These are phyloP conservation scores for Carcina quercana DNA, from an alignment of 2,888 invertebrate genomes.

Conservation along the genomic window DNA sequence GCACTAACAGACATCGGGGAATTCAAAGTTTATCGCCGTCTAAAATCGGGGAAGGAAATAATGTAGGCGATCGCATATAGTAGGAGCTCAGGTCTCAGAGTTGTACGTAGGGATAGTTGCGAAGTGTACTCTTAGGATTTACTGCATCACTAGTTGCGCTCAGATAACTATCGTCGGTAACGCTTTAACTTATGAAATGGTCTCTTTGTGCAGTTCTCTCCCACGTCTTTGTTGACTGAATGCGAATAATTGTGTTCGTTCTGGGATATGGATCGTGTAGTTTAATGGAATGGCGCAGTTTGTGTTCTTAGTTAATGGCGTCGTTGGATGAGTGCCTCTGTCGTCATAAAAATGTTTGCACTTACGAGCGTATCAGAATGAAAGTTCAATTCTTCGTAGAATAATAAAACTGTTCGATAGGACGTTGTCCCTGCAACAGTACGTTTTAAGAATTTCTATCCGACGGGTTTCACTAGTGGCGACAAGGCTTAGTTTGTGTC, in stretches of 20 bases:
- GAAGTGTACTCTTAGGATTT: conserved; percentile 56
- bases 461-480: conserved; percentile 63
- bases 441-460: conserved; percentile 50
- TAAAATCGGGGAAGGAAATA: conserved; percentile 33
- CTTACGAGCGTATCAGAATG: conserved; percentile 12
- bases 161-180: conserved; percentile 56
- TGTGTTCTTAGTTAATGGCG: conserved; percentile 60
- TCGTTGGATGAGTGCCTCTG: conserved; percentile 37
- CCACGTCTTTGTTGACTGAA: conserved; percentile 54
- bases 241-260: conserved; percentile 58
- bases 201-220: conserved; percentile 45
- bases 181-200: conserved; percentile 62
- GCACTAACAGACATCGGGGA: conserved; percentile 11
- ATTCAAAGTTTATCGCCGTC: conserved; percentile 20
- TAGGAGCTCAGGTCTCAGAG: conserved; percentile 37
- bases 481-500: conserved; percentile 66
- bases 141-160: conserved; percentile 63
- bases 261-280: conserved; percentile 49
- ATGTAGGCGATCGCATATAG: conserved; percentile 35
- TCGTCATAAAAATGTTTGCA: conserved; percentile 39
- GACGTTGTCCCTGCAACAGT: no score
- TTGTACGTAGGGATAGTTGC: conserved; percentile 46
- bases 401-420: no score
- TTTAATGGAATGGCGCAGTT: conserved; percentile 53
- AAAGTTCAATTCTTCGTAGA: conserved; percentile 19